Evolutionary conservation across 1,140 invertebrate species (phyloP).

Genomic region (Camponotus floridanus): DNA sequence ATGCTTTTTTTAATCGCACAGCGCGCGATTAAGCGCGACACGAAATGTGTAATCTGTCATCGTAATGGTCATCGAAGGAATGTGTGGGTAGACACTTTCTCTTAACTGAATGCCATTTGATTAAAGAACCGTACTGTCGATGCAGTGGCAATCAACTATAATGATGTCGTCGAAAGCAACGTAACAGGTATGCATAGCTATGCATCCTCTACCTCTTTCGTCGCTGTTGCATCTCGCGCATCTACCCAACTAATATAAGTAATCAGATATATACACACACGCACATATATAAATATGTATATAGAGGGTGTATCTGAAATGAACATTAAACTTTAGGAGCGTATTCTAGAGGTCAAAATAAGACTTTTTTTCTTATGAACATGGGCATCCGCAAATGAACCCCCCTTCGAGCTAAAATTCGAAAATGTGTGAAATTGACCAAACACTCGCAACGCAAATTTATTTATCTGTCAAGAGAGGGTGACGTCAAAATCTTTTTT

Average conservation of each 20-base stretch:
- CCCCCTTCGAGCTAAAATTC: too few species aligned
- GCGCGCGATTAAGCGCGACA: background rate
- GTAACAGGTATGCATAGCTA: background rate
- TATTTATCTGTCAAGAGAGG: too few species aligned
- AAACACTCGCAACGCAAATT: too few species aligned
- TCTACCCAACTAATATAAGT: constrained; percentile 34
- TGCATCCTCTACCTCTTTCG: background rate
- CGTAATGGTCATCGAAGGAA: constrained; percentile 19
- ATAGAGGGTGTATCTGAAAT: too few species aligned
- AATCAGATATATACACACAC: constrained; percentile 29
- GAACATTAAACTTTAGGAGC: too few species aligned
- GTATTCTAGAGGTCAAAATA: too few species aligned
- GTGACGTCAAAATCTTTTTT: too few species aligned
- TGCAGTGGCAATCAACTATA: background rate
- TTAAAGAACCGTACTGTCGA: background rate
- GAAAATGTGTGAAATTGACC: too few species aligned
- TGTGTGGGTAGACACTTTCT: constrained; percentile 61
- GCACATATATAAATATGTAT: too few species aligned
- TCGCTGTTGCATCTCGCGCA: constrained; percentile 40
- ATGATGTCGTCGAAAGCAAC: background rate
- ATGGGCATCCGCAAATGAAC: too few species aligned
- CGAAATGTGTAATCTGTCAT: constrained; percentile 26
- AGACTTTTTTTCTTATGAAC: too few species aligned
- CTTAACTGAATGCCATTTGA: constrained; percentile 53
- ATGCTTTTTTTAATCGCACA: background rate